Base-by-base conservation (phyloP, 2,113 vertebrate species). In the Malurus elegans region DNA sequence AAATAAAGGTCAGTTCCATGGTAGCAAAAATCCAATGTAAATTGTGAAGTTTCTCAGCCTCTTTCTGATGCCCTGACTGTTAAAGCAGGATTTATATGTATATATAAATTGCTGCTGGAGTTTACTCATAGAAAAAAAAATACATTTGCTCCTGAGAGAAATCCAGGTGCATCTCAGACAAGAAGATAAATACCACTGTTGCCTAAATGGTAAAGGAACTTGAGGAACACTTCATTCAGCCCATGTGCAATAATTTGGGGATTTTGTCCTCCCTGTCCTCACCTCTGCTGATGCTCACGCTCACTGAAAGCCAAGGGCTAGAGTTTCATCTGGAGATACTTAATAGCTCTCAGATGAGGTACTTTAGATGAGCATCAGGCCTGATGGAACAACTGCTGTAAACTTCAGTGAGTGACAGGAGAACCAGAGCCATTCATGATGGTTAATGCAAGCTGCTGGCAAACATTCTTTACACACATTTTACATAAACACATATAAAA, bases 401-500 rank as follows among this genome's bases (percentile, higher is more conserved):
- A 95, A 78, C 18, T 40, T 64, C 88, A 86, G 61, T 61, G 57
- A 81, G 61, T 50, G 67, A 64, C 50, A 57, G 60, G 54, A 79
- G 57, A 85, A 40, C 47, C 61, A 82, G 73, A 70, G 40, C 42
- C 28, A 12, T 93, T 92, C 11, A 14, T 36, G 64, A 69, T 57
- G 36, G 51, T 40, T 94, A 86, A 42, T 66, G 26, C 18, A 90
- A 78, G 67, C 65, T 86, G 13, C 65, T 95, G 85, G 74, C 88
- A 88, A 82, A 67, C 70, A 31, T 91, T 90, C 45, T 38, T 85
- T 83, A 73, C 20, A 24, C 25, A 32, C 14, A 4, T 92, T 76
- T 93, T 93, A 78, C 60, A 92, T 86, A 95, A 93, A 94, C 51
- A 93, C 42, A 48, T 83, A 93, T 82, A 76, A 95, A 95, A 94